Conservation (phyloP, 2,888 invertebrate species). For the Ellobium chinense region DNA sequence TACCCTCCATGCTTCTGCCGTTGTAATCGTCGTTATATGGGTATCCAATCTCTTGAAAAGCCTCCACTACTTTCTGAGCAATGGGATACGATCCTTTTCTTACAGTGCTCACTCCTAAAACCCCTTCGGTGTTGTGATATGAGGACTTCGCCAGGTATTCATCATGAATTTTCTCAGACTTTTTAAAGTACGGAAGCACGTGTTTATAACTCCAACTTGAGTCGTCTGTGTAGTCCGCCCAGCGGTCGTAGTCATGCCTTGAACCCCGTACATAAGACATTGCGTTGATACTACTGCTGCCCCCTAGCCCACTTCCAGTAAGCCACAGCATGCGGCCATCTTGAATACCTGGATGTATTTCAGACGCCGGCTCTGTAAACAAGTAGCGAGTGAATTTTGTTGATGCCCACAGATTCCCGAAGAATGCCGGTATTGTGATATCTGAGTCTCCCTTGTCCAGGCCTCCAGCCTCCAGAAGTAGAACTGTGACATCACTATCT, state of each 20-base stretch:
- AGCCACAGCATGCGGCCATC: not conserved
- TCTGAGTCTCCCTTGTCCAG: slow-evolving; percentile 70
- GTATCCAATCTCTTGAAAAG: not conserved
- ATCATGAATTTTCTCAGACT: slow-evolving; percentile 78
- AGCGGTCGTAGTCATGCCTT: slow-evolving; percentile 90
- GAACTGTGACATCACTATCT: slow-evolving; percentile 67
- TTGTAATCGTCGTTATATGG: slow-evolving; percentile 6
- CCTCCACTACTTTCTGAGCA: not conserved
- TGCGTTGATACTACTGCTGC: slow-evolving; percentile 91
- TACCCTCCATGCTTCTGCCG: not conserved
- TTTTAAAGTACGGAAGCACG: slow-evolving; percentile 83
- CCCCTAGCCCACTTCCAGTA: slow-evolving; percentile 82
- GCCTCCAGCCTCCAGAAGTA: slow-evolving; percentile 79
- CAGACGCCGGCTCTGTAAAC: not conserved
- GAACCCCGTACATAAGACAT: slow-evolving; percentile 94
- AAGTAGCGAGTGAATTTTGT: not conserved
- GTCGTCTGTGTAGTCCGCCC: slow-evolving; percentile 90
- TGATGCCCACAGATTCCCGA: not conserved
- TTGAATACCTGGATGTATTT: not conserved
- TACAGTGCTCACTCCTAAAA: not conserved
- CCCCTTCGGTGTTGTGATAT: not conserved
- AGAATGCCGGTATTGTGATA: not conserved
- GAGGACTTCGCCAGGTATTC: not conserved
- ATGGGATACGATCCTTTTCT: not conserved
- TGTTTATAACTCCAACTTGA: slow-evolving; percentile 91